Evolutionary conservation across 2,888 invertebrate genomes (phyloP).

Genomic region (Ceramica pisi): DNA sequence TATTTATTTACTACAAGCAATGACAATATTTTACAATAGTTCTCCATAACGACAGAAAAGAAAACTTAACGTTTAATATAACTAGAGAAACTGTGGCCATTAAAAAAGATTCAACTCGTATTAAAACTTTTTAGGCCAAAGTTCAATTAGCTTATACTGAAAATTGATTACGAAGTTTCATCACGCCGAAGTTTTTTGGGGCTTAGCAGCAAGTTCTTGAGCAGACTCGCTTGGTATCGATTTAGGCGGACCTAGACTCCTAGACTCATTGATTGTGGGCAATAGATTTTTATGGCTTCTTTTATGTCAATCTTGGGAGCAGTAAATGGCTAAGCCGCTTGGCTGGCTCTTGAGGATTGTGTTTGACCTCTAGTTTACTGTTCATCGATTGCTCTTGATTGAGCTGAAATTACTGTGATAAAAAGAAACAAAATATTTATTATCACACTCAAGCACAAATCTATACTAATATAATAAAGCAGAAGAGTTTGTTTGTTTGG

Average conservation of each 20-base stretch:
- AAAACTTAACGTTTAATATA: slow-evolving; percentile 24
- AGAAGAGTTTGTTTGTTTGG: no score
- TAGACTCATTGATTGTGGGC: slow-evolving; percentile 54
- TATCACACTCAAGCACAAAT: no score
- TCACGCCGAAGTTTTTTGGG: slow-evolving; percentile 78
- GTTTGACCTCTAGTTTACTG: slow-evolving; percentile 1
- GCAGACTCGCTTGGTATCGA: slow-evolving; percentile 60
- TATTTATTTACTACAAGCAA: neutral
- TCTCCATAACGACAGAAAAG: neutral
- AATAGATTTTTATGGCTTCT: slow-evolving; percentile 35
- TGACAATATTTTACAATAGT: neutral
- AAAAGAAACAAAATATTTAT: no score
- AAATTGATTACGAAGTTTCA: slow-evolving; percentile 85
- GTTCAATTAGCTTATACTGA: slow-evolving; percentile 86
- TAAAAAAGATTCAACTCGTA: slow-evolving; percentile 66
- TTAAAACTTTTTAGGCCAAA: slow-evolving; percentile 79
- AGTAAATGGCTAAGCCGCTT: slow-evolving; percentile 7
- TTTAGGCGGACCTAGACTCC: slow-evolving; percentile 37
- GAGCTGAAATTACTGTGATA: neutral
- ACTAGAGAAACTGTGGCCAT: slow-evolving; percentile 19
- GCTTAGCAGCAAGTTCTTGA: slow-evolving; percentile 72
- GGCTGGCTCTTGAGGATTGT: neutral
- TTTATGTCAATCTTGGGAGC: slow-evolving; percentile 29
- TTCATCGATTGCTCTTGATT: slow-evolving; percentile 5
- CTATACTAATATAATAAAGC: no score